Percentiles rank a stretch among this genome's conserved stretches.
Conservation (phyloP, 1,140 invertebrate genomes). For the silkworm (Bombyx mori) region DNA sequence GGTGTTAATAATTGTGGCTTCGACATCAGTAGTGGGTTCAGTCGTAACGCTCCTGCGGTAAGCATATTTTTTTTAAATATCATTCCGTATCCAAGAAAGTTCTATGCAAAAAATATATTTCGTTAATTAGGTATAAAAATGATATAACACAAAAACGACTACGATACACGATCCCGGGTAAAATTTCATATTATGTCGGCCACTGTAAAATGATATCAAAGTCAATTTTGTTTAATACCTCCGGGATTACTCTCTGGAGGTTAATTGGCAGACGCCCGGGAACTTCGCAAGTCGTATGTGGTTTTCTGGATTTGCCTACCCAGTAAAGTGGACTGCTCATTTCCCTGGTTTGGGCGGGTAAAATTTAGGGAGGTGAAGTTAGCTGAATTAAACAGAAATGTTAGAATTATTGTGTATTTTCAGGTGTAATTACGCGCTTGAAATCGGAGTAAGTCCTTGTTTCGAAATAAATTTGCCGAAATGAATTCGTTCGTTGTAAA, state of each 20-base stretch:
- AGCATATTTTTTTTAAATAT: no score
- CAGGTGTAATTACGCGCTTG: no score
- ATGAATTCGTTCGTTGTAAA: no score
- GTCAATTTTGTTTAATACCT: conserved; percentile 41
- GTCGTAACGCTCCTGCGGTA: no score
- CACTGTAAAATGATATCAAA: conserved; percentile 33
- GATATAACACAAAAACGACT: not conserved
- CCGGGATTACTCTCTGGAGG: conserved; percentile 26
- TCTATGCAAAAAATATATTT: no score
- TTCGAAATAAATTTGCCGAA: no score
- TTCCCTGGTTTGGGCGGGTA: not conserved
- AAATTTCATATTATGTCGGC: conserved; percentile 26
- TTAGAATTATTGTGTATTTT: no score
- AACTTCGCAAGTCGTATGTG: conserved; percentile 38
- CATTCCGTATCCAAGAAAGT: no score
- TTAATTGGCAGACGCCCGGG: conserved; percentile 35
- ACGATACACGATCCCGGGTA: conserved; percentile 14
- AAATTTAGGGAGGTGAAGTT: not conserved
- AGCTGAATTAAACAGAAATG: not conserved
- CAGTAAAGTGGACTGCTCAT: not conserved
- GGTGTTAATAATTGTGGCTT: no score
- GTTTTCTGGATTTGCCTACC: conserved; percentile 33
- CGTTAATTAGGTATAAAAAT: no score
- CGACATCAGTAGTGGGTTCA: no score
- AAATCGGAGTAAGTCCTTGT: no score